Percentiles rank a stretch among this genome's conserved stretches.
phyloP scores from a whole-genome alignment of 35 echinoderm and acorn worm genomes.

The Lytechinus variegatus region DNA sequence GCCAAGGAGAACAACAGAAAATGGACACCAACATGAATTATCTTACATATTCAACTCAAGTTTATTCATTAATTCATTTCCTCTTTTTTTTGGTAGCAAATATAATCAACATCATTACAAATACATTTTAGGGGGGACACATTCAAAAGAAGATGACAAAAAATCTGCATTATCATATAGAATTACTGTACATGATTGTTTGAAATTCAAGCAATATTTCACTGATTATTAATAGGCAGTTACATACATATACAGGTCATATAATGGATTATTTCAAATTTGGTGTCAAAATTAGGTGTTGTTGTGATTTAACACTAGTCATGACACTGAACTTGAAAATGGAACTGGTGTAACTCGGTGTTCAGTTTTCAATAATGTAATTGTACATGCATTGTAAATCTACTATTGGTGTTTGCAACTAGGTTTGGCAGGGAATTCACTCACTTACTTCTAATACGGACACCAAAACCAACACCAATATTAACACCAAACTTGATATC shows the following conservation, averaged over 20 bases:
- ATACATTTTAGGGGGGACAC: not conserved
- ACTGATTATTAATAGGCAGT: not conserved
- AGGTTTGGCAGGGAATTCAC: too few species aligned
- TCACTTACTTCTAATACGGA: too few species aligned
- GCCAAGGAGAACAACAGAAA: not conserved
- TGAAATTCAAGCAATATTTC: not conserved
- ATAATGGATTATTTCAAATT: not conserved
- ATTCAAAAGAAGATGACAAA: not conserved
- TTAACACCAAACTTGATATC: too few species aligned
- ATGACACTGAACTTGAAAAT: too few species aligned
- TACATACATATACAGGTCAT: not conserved
- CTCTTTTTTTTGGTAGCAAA: not conserved
- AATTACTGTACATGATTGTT: not conserved
- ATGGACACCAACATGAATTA: not conserved
- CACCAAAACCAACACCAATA: too few species aligned
- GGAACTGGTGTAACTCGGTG: too few species aligned
- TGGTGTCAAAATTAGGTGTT: too few species aligned
- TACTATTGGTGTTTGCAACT: too few species aligned
- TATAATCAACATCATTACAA: not conserved
- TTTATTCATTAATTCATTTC: not conserved
- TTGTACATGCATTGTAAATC: too few species aligned
- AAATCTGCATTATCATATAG: not conserved
- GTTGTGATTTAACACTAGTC: too few species aligned
- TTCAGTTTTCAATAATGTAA: too few species aligned
- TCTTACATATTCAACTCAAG: not conserved